Conservation (phyloP, 2,113 vertebrate genomes). For the Oreotrochilus melanogaster region DNA sequence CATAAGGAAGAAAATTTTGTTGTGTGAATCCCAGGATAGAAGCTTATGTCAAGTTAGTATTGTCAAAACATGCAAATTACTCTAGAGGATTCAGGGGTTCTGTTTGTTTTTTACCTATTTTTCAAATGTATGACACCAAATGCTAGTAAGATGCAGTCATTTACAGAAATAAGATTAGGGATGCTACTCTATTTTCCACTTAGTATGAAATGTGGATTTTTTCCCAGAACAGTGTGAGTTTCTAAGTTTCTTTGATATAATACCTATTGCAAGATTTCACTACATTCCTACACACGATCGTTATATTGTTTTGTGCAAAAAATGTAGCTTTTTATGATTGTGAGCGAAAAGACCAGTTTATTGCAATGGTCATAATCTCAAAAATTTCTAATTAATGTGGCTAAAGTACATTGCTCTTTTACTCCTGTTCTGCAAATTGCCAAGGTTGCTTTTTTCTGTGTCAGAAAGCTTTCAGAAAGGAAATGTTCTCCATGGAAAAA, state of each 20-base stretch:
- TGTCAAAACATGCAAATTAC: neutral
- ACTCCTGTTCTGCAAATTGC: neutral
- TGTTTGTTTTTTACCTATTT: neutral
- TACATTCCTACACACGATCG: neutral
- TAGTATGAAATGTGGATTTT: neutral
- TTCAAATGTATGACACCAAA: neutral
- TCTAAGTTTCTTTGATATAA: neutral
- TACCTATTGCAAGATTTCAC: neutral
- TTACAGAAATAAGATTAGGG: neutral
- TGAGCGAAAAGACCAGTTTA: neutral
- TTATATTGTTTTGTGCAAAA: neutral
- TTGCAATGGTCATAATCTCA: neutral
- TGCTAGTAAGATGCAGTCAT: neutral
- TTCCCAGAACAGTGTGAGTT: neutral
- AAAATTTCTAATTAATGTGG: slow-evolving; percentile 13
- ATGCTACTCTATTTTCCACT: neutral
- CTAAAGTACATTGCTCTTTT: neutral
- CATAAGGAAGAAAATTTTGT: neutral
- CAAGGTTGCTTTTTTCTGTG: neutral
- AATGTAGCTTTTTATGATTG: neutral
- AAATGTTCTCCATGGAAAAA: neutral
- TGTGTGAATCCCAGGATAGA: neutral
- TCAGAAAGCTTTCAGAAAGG: slow-evolving; percentile 10
- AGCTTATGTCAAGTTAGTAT: neutral
- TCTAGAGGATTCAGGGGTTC: neutral